These are phyloP conservation scores for Pangasius larnaudii DNA, from an alignment of 2,797 vertebrate genomes.

Conservation along the genomic window DNA sequence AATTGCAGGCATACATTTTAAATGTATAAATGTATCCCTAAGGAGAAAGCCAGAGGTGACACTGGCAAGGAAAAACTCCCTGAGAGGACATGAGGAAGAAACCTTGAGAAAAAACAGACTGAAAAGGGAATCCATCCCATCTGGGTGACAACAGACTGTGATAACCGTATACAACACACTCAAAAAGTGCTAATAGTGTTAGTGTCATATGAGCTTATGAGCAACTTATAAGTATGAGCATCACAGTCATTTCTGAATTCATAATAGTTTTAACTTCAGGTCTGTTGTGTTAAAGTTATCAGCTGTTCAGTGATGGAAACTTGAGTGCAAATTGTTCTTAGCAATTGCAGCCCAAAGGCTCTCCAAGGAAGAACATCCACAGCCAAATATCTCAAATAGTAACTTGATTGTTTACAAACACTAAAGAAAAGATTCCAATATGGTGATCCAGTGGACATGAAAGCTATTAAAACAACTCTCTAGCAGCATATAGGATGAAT, in stretches of 20 bases:
- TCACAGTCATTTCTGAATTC: not conserved
- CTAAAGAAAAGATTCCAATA: not conserved
- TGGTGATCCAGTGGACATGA: not conserved
- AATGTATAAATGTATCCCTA: not conserved
- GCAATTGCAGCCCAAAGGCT: not conserved
- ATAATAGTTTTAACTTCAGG: not conserved
- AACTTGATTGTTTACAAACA: not conserved
- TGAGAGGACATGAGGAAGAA: not conserved
- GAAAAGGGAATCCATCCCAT: not conserved
- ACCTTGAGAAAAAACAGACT: not conserved
- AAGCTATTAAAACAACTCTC: not conserved
- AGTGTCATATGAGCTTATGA: not conserved
- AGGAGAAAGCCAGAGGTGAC: not conserved
- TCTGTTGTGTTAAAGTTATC: not conserved
- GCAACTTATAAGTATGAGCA: not conserved
- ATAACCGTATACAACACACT: not conserved
- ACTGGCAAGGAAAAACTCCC: not conserved
- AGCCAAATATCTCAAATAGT: not conserved
- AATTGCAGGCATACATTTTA: not conserved
- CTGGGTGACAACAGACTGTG: not conserved
- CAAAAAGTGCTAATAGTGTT: not conserved
- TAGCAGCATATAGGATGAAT: not conserved
- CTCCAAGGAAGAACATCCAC: not conserved
- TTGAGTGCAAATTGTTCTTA: not conserved
- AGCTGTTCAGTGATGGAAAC: not conserved